Percentiles rank a stretch among this genome's conserved stretches.
Conservation (phyloP, 2,113 vertebrate genomes). For the Mirza zaza region DNA sequence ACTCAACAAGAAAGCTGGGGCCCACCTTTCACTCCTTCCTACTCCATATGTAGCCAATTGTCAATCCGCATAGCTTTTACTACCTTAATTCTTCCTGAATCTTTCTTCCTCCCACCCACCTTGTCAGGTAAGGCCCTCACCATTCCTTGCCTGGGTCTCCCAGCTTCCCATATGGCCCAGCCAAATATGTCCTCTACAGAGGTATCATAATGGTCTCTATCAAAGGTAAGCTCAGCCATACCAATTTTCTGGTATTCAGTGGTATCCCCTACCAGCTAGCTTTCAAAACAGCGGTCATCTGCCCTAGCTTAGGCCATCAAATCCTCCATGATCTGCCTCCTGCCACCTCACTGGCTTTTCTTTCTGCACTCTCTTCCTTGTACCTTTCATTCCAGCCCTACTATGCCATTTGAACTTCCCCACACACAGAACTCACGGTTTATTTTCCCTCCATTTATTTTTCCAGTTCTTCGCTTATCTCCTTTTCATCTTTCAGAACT, state of each 20-base stretch:
- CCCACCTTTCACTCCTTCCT: background rate
- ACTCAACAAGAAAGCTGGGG: background rate
- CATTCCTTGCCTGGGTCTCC: background rate
- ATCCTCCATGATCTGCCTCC: background rate
- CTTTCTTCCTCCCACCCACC: background rate
- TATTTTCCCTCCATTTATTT: background rate
- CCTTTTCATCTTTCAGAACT: background rate
- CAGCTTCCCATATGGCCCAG: background rate
- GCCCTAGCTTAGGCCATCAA: background rate
- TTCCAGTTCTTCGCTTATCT: background rate
- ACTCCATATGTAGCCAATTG: background rate
- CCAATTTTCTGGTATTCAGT: background rate
- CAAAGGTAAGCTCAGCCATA: background rate
- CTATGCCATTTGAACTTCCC: background rate
- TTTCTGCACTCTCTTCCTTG: background rate
- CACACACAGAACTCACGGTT: no score
- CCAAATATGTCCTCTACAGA: background rate
- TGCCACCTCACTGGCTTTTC: background rate
- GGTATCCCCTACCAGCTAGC: background rate
- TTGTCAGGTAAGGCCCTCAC: background rate
- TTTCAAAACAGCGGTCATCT: background rate
- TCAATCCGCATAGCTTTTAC: background rate
- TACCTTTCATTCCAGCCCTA: background rate
- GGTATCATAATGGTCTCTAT: background rate
- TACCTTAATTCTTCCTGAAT: background rate